Evolutionary conservation across 2,113 vertebrate genomes (phyloP).

Genomic region (Paracanthobrama guichenoti): DNA sequence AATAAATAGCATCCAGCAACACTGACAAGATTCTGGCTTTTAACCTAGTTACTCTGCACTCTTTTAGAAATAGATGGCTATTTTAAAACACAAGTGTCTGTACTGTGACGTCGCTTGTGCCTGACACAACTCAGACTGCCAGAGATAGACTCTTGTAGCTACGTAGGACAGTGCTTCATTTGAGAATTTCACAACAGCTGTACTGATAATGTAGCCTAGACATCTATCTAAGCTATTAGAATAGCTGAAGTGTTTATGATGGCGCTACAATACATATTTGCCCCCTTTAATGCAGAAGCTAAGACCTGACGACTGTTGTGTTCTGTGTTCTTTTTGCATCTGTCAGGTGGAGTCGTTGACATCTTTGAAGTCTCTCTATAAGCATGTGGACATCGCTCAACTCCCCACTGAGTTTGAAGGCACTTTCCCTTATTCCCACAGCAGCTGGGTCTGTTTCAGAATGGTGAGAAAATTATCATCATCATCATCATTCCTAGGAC

Average conservation of each 20-base stretch:
- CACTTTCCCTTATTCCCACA: constrained; percentile 83
- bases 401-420: constrained; percentile 85
- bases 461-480: constrained; percentile 75
- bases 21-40: not conserved
- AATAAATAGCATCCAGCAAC: not conserved
- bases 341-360: constrained; percentile 82
- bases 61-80: constrained; percentile 26
- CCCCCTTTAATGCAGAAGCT: not conserved
- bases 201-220: not conserved
- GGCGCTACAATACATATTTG: not conserved
- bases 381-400: constrained; percentile 79
- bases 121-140: constrained; percentile 9
- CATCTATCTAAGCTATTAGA: constrained; percentile 1
- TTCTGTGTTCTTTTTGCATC: constrained; percentile 18
- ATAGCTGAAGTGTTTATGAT: constrained; percentile 15
- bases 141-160: constrained; percentile 4
- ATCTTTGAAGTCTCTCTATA: constrained; percentile 83
- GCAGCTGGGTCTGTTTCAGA: constrained; percentile 86
- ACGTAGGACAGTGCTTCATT: not conserved
- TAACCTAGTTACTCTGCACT: not conserved
- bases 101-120: not conserved
- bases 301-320: not conserved
- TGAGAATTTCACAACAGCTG: constrained; percentile 30
- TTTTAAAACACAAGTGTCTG: constrained; percentile 45
- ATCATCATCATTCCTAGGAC: not conserved